Evolutionary conservation across 2,113 vertebrate genomes (phyloP).

Genomic region (Salvelinus namaycush): DNA sequence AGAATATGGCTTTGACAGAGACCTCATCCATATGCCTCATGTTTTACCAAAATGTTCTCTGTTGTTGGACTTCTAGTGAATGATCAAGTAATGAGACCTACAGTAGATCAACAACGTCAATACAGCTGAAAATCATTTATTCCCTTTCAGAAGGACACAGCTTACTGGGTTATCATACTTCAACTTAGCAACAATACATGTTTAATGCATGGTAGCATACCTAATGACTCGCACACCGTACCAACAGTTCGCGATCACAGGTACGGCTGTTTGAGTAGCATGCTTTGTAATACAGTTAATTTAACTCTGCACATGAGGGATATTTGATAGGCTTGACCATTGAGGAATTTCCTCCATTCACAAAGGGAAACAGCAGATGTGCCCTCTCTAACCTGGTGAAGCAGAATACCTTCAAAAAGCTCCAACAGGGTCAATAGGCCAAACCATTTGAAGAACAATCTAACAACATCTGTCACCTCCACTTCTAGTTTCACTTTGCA

Average conservation of each 20-base stretch:
- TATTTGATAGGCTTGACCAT: not conserved
- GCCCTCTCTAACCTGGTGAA: conserved; percentile 5
- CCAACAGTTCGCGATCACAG: not conserved
- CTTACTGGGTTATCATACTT: not conserved
- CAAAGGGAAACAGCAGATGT: not conserved
- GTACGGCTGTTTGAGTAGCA: not conserved
- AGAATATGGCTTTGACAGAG: too few relatives aligned
- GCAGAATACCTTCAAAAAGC: not conserved
- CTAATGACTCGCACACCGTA: not conserved
- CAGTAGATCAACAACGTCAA: conserved; percentile 11
- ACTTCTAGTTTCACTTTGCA: not conserved
- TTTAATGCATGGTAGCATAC: too few relatives aligned
- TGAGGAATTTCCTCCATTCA: not conserved
- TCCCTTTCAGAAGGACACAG: not conserved
- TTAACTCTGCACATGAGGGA: not conserved
- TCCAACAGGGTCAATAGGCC: not conserved
- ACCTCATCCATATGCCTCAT: too few relatives aligned
- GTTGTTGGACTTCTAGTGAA: conserved; percentile 20
- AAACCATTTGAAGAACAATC: conserved; percentile 17
- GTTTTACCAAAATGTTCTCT: not conserved
- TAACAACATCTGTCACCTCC: conserved; percentile 23
- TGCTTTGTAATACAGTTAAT: not conserved
- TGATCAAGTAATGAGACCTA: conserved; percentile 8
- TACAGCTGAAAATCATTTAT: conserved; percentile 27
- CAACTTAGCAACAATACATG: not conserved